Percentiles rank a stretch among this genome's conserved stretches.
phyloP scores from a whole-genome alignment of 1,140 invertebrate genomes.

The Panonychus citri region DNA sequence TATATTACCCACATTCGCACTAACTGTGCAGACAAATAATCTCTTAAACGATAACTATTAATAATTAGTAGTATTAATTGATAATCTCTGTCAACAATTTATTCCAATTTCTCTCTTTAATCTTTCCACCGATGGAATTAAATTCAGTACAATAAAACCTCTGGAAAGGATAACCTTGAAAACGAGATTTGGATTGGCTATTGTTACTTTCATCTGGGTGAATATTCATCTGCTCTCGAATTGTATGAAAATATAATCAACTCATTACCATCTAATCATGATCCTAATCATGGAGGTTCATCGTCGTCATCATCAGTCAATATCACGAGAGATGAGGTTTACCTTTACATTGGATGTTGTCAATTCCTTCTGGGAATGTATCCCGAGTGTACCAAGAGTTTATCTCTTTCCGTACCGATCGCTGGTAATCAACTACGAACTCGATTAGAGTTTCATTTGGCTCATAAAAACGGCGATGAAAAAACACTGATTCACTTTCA shows the following conservation, averaged over 20 bases:
- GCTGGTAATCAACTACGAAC: slow-evolving; percentile 28
- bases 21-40: neutral
- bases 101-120: neutral
- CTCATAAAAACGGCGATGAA: slow-evolving; percentile 78
- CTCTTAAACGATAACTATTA: neutral
- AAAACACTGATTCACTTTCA: slow-evolving; percentile 53
- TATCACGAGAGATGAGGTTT: slow-evolving; percentile 10
- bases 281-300: slow-evolving; percentile 16
- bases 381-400: slow-evolving; percentile 32
- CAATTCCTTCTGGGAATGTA: slow-evolving; percentile 83
- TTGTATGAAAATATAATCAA: slow-evolving; percentile 28
- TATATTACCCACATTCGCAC: neutral
- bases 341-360: slow-evolving; percentile 67
- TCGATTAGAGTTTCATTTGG: slow-evolving; percentile 68
- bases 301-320: slow-evolving; percentile 24
- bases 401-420: slow-evolving; percentile 20
- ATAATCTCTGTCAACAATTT: neutral
- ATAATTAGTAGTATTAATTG: neutral
- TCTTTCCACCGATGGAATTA: neutral
- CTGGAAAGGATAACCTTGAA: slow-evolving; percentile 29
- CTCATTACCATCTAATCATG: neutral
- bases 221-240: slow-evolving; percentile 63
- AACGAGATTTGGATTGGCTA: slow-evolving; percentile 71
- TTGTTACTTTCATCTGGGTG: slow-evolving; percentile 79
- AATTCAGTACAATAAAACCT: slow-evolving; percentile 28